Conservation (phyloP, 2,113 vertebrate genomes). For the Danio rerio region DNA sequence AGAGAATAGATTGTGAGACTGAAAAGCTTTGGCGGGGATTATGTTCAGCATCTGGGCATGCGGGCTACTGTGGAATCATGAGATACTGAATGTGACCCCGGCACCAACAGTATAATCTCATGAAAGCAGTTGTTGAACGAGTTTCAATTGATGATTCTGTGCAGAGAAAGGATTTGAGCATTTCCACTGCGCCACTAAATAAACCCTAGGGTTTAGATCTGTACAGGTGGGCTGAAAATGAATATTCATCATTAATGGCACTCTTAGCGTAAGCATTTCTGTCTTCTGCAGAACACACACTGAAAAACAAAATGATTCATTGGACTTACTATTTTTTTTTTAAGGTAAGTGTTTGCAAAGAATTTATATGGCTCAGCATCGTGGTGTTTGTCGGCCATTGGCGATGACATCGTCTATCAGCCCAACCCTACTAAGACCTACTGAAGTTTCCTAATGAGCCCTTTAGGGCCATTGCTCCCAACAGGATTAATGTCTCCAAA, state of each 20-base stretch:
- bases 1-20: slow-evolving; percentile 34
- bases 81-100: slow-evolving; percentile 13
- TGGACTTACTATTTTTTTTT: not conserved
- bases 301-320: not conserved
- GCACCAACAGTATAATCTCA: slow-evolving; percentile 7
- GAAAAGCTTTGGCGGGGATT: slow-evolving; percentile 61
- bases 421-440: not conserved
- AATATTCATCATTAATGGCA: not conserved
- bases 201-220: not conserved
- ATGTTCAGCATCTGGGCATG: slow-evolving; percentile 63
- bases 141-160: not conserved
- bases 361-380: too few relatives aligned
- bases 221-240: too few relatives aligned
- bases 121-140: not conserved
- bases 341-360: too few relatives aligned
- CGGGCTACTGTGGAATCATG: slow-evolving; percentile 26
- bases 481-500: slow-evolving; percentile 40
- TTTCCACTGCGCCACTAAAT: not conserved
- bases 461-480: slow-evolving; percentile 26
- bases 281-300: not conserved
- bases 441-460: slow-evolving; percentile 16
- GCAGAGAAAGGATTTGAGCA: not conserved
- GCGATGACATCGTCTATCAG: too few relatives aligned
- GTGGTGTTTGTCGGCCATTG: too few relatives aligned
- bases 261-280: not conserved